phyloP scores from a whole-genome alignment of 1,140 invertebrate species.

The Pomacea maculata region DNA sequence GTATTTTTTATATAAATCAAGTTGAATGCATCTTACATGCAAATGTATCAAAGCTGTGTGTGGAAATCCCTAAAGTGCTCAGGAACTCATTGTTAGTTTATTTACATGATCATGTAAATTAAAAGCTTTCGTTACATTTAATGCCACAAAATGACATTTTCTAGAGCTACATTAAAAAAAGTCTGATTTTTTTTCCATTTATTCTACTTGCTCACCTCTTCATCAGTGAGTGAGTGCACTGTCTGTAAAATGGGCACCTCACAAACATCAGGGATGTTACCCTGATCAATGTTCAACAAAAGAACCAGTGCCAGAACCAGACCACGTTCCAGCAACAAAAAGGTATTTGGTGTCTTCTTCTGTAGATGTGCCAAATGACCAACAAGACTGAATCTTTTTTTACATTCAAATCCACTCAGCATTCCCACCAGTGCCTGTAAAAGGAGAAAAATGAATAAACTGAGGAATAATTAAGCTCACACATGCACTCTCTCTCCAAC shows the following conservation, averaged over 20 bases:
- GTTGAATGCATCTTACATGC: too few species aligned
- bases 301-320: constrained; percentile 37
- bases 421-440: constrained; percentile 14
- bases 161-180: neutral
- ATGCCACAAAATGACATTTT: neutral
- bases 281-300: constrained; percentile 43
- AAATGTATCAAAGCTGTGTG: neutral
- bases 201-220: constrained; percentile 21
- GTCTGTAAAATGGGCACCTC: constrained; percentile 32
- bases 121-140: neutral
- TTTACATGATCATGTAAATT: neutral
- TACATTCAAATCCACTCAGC: neutral
- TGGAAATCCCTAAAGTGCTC: neutral
- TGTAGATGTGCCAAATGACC: constrained; percentile 6
- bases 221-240: constrained; percentile 22
- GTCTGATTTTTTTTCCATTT: constrained; percentile 6
- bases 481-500: neutral
- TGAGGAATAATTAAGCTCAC: neutral
- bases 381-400: constrained; percentile 22
- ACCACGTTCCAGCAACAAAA: constrained; percentile 39
- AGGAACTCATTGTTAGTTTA: neutral
- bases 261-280: constrained; percentile 20
- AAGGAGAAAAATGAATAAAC: constrained; percentile 5
- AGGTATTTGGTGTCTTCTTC: constrained; percentile 5
- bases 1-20: too few species aligned